Conservation (phyloP, 2,888 invertebrate genomes). For the Synergus itoensis region DNA sequence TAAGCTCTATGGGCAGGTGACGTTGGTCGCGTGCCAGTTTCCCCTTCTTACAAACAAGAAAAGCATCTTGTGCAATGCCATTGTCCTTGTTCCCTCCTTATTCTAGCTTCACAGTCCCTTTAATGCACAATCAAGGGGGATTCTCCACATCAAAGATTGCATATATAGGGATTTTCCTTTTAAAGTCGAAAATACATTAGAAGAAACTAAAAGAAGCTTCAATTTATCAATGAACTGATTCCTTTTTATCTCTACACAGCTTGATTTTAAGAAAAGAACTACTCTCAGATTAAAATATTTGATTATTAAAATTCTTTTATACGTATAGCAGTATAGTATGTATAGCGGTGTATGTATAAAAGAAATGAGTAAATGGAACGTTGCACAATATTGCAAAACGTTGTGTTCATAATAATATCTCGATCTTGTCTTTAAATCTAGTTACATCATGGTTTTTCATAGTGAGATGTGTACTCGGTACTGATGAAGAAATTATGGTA, state of each 20-base stretch:
- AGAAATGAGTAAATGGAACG: background rate
- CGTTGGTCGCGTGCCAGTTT: slow-evolving; percentile 77
- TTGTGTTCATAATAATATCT: too few relatives aligned
- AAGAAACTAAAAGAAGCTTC: background rate
- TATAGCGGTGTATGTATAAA: too few relatives aligned
- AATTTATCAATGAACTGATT: background rate
- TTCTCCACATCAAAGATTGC: slow-evolving; percentile 54
- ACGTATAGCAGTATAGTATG: too few relatives aligned
- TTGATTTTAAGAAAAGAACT: background rate
- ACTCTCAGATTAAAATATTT: background rate
- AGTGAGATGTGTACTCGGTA: background rate
- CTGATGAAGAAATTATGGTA: background rate
- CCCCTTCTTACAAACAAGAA: slow-evolving; percentile 67
- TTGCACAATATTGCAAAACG: background rate
- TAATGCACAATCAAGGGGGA: slow-evolving; percentile 62
- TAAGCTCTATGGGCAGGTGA: slow-evolving; percentile 72
- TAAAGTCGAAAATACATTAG: background rate
- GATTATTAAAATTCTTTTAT: too few relatives aligned
- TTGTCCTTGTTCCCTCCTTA: slow-evolving; percentile 66
- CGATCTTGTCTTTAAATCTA: background rate
- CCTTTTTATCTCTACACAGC: background rate
- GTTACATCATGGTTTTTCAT: background rate
- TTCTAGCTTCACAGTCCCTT: slow-evolving; percentile 68
- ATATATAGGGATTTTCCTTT: slow-evolving; percentile 56
- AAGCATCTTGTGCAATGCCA: slow-evolving; percentile 73